Percentiles rank a stretch among this genome's conserved stretches.
These are phyloP conservation scores for Dromius quadrimaculatus DNA, from an alignment of 2,888 invertebrate species.

Conservation along the genomic window DNA sequence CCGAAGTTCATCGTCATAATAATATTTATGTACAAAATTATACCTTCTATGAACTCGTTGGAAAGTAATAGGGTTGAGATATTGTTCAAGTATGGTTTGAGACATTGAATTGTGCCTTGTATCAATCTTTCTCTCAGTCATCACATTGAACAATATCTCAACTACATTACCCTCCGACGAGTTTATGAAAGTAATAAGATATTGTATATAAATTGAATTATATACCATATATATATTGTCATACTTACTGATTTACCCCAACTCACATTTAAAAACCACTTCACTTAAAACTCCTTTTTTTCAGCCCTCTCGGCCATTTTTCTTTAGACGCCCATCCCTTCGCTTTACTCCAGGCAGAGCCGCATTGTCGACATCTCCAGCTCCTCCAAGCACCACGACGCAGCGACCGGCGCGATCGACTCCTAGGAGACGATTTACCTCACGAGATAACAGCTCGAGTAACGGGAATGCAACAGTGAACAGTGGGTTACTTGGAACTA, in stretches of 20 bases:
- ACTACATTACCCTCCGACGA: neutral
- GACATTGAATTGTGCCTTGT: too few species aligned
- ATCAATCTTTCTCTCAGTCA: too few species aligned
- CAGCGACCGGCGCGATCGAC: conserved; percentile 53
- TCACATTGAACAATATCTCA: neutral
- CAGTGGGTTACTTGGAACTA: neutral
- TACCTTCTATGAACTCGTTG: too few species aligned
- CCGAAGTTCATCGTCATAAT: too few species aligned
- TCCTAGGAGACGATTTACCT: conserved; percentile 60
- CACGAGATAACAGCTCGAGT: conserved; percentile 62
- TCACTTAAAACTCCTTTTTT: too few species aligned
- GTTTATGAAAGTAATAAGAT: neutral
- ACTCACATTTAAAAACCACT: too few species aligned
- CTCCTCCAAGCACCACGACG: conserved; percentile 16
- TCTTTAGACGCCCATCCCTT: conserved; percentile 37
- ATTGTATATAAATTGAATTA: neutral
- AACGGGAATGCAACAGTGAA: conserved; percentile 50
- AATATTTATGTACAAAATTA: too few species aligned
- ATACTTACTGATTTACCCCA: too few species aligned
- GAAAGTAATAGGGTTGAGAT: too few species aligned
- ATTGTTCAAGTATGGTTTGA: too few species aligned
- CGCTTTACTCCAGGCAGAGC: conserved; percentile 4
- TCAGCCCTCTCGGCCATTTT: conserved; percentile 32
- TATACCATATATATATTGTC: neutral
- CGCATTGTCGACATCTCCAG: neutral